Percentiles rank a stretch among this genome's conserved stretches.
These are phyloP conservation scores for Anniella stebbinsi DNA, from an alignment of 2,797 vertebrate species.

Conservation along the genomic window DNA sequence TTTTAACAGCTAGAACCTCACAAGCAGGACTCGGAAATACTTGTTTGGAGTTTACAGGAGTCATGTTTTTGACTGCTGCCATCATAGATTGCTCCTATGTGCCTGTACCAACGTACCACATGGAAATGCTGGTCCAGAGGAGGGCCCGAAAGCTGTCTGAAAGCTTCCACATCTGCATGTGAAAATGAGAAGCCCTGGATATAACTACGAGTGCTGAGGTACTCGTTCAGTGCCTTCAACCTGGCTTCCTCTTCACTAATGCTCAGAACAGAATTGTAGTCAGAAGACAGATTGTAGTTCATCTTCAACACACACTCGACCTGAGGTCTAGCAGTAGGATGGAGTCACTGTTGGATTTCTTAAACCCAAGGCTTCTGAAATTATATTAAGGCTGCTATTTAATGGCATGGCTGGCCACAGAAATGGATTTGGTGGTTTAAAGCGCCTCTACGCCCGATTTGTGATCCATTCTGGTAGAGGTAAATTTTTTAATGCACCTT, in stretches of 20 bases:
- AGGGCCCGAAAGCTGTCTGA: slow-evolving; percentile 86
- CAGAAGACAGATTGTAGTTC: slow-evolving; percentile 74
- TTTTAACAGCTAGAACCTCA: no score
- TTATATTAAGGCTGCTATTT: not conserved
- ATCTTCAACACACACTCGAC: not conserved
- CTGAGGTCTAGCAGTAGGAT: not conserved
- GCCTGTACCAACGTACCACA: slow-evolving; percentile 95
- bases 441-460: no score
- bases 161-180: slow-evolving; percentile 88
- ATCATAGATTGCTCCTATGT: slow-evolving; percentile 90
- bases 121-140: slow-evolving; percentile 87
- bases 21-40: no score
- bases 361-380: not conserved
- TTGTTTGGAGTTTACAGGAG: slow-evolving; percentile 79
- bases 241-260: slow-evolving; percentile 88
- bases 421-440: not conserved
- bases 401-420: not conserved
- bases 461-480: no score
- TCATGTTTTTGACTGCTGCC: slow-evolving; percentile 71
- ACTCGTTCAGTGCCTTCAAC: slow-evolving; percentile 88
- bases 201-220: slow-evolving; percentile 95
- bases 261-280: slow-evolving; percentile 89
- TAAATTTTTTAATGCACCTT: no score
- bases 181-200: slow-evolving; percentile 92
- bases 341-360: not conserved